These are phyloP conservation scores for Calypte anna DNA, from an alignment of 2,113 vertebrate genomes.

Conservation along the genomic window DNA sequence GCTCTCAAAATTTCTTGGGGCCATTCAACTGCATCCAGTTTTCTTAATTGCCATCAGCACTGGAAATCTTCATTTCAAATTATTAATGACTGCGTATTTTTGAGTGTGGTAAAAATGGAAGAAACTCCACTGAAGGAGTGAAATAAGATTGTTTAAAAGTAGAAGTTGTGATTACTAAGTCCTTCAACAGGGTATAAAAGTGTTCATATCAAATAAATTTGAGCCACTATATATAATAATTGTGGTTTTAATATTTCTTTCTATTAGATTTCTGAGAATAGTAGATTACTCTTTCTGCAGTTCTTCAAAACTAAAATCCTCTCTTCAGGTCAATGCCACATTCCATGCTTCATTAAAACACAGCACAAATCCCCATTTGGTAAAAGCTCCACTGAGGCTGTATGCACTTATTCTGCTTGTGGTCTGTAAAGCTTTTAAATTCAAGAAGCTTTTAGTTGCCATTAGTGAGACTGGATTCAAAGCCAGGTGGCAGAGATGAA, in stretches of 20 bases:
- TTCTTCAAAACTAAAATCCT: not conserved
- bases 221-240: not conserved
- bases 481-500: slow-evolving; percentile 61
- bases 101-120: not conserved
- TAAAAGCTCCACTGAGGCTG: not conserved
- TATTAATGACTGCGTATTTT: not conserved
- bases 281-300: not conserved
- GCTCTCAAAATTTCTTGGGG: not conserved
- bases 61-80: not conserved
- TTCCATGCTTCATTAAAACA: not conserved
- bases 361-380: not conserved
- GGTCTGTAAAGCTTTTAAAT: slow-evolving; percentile 34
- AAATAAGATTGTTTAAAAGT: not conserved
- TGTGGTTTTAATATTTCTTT: not conserved
- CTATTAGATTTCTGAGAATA: not conserved
- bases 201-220: not conserved
- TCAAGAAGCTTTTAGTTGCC: slow-evolving; percentile 44
- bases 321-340: not conserved
- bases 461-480: slow-evolving; percentile 27
- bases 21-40: not conserved
- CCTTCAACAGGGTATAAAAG: not conserved
- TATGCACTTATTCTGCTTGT: slow-evolving; percentile 10
- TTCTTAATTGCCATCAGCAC: not conserved
- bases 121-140: not conserved
- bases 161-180: not conserved